phyloP scores from a whole-genome alignment of 2,113 vertebrate species.

The sheep (Ovis aries) region DNA sequence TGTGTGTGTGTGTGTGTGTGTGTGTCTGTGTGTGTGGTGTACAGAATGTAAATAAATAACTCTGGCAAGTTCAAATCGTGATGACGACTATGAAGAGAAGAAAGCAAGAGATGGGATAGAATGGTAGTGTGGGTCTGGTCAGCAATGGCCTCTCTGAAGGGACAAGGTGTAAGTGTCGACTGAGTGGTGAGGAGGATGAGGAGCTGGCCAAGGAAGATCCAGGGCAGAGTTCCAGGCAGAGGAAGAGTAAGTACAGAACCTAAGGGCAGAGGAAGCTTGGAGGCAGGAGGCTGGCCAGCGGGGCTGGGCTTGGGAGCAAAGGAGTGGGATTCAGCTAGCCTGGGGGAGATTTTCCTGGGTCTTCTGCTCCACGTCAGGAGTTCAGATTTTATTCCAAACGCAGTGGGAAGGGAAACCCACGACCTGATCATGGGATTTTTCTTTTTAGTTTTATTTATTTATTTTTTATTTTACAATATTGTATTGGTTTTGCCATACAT shows the following conservation, averaged over 20 bases:
- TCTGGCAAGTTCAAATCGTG: background rate
- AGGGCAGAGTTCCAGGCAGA: background rate
- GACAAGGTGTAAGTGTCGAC: background rate
- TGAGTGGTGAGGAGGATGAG: background rate
- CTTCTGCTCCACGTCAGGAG: background rate
- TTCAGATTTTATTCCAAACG: background rate
- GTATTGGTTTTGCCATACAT: too few relatives aligned
- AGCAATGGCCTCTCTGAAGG: background rate
- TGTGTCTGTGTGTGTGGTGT: background rate
- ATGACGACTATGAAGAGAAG: background rate
- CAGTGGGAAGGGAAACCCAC: background rate
- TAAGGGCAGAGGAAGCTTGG: background rate
- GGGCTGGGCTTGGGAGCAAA: background rate
- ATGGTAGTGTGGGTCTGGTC: background rate
- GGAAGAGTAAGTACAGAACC: background rate
- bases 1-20: background rate
- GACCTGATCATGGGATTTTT: background rate
- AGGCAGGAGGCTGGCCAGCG: accelerated
- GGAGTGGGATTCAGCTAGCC: background rate
- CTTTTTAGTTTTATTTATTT: background rate
- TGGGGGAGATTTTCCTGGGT: background rate
- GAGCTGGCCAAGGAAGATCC: background rate
- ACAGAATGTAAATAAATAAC: background rate
- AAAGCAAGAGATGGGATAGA: background rate
- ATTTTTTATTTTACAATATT: too few relatives aligned